Evolutionary conservation across 2,888 invertebrate genomes (phyloP), one percentile per base, ranked within the genome.

Genomic region (Tiliacea aurago): DNA sequence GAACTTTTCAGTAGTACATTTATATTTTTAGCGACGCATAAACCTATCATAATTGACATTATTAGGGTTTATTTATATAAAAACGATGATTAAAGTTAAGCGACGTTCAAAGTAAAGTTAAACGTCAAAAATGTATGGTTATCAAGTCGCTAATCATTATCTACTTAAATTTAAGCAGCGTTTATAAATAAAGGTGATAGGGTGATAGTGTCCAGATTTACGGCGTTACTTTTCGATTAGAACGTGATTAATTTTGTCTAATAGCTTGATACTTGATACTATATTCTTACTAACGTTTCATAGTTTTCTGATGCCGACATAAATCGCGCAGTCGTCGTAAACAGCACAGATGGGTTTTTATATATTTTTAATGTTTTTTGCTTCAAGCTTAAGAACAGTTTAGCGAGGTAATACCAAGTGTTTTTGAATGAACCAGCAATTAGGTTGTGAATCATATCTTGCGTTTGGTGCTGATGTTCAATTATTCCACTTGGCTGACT

Each of bases 401-500:
- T 47, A 33, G 53, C 56, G 4, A 58, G 51, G 41, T 66, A 56
- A 77, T 56, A 56, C 61, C 41, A 72, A 78, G 41, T 56, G 72
- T 47, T 78, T 77, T 63, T 73, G 45, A 78, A 47, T 78, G 73
- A 78, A 67, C 78, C 77, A 55, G 45, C 73, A 78, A 78, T 78
- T 78, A 78, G 62, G n/a, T 63, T 13, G 73, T 78, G 78, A 78
- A 78, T 78, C 78, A 78, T 73, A 78, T 78, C 78, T 78, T 66
- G 51, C 33, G 56, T 65, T 81, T 67, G 70, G 67, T 61, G 77
- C 70, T 77, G 78, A 77, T 79, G 70, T 79, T 70, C 70, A 83
- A 84, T 86, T 86, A 86, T 89, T 89, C 83, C 84, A 86, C 84
- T 83, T 83, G 79, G 87, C 69, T 87, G 86, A 70, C 53, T 87